Percentiles rank a stretch among this genome's conserved stretches.
Evolutionary conservation across 2,888 invertebrate species (phyloP).

Genomic region (Mesorhabditis spiculigera): DNA sequence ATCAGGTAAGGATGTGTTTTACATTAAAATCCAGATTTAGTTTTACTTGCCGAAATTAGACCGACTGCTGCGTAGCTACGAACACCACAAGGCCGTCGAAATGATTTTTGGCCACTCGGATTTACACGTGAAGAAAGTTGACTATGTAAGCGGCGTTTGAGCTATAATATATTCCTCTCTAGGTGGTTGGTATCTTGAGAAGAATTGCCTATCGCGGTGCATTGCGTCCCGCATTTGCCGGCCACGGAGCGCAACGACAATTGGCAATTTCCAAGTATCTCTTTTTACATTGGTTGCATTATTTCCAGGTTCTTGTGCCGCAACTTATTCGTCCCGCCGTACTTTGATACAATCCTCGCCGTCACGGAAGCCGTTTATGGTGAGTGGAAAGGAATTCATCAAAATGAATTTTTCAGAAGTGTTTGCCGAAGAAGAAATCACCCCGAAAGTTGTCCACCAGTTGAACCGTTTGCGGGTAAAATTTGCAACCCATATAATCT

Average conservation of each 20-base stretch:
- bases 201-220: constrained; percentile 80
- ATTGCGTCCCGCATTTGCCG: constrained; percentile 73
- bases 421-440: constrained; percentile 29
- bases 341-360: constrained; percentile 42
- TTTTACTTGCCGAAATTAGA: constrained; percentile 66
- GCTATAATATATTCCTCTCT: background rate
- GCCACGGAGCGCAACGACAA: constrained; percentile 64
- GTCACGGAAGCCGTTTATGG: constrained; percentile 37
- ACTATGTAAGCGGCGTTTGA: background rate
- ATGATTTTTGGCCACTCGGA: background rate
- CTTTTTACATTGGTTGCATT: constrained; percentile 68
- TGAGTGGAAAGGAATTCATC: constrained; percentile 11
- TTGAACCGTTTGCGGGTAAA: constrained; percentile 18
- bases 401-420: constrained; percentile 31
- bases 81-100: constrained; percentile 72
- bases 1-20: constrained; percentile 11
- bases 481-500: background rate
- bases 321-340: constrained; percentile 54
- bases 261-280: background rate
- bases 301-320: constrained; percentile 72
- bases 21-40: background rate
- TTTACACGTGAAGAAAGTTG: constrained; percentile 70
- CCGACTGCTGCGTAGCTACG: constrained; percentile 73
- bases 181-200: constrained; percentile 76
- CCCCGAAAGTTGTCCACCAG: constrained; percentile 14